A percentile compares a stretch with the other conserved stretches of the same genome.
Conservation (phyloP, 2,888 invertebrate genomes). For the Escarpia spicata region DNA sequence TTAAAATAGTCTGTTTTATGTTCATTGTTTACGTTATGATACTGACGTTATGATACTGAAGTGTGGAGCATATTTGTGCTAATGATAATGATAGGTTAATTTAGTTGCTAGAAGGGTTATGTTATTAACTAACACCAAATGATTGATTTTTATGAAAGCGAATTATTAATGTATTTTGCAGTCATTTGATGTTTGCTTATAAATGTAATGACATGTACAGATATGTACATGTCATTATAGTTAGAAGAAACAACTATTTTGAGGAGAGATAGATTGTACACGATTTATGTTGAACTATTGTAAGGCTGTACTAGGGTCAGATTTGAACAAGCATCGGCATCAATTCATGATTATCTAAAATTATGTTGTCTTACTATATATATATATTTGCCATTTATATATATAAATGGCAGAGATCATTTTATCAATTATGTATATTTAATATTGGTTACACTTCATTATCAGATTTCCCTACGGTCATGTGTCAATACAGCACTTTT, state of each 20-base stretch:
- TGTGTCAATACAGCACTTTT: too few species aligned
- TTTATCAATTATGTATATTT: not conserved
- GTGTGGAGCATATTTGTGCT: not conserved
- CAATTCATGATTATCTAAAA: not conserved
- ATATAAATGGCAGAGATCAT: not conserved
- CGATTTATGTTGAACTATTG: not conserved
- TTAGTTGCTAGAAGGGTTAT: not conserved
- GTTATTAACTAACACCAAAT: not conserved
- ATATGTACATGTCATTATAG: not conserved
- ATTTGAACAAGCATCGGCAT: not conserved
- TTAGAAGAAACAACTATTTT: too few species aligned
- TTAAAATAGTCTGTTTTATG: not conserved
- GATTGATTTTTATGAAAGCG: not conserved
- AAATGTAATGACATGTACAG: not conserved
- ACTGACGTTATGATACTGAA: not conserved
- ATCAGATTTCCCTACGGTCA: too few species aligned
- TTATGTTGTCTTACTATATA: not conserved
- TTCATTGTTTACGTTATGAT: not conserved
- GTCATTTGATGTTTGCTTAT: not conserved
- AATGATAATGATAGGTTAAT: not conserved
- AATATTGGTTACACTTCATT: not conserved
- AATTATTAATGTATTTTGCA: not conserved
- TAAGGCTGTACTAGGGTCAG: not conserved
- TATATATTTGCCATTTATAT: too few species aligned
- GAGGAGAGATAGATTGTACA: too few species aligned